These are phyloP conservation scores for Megathymus violae DNA, from an alignment of 1,140 invertebrate genomes.

Conservation along the genomic window DNA sequence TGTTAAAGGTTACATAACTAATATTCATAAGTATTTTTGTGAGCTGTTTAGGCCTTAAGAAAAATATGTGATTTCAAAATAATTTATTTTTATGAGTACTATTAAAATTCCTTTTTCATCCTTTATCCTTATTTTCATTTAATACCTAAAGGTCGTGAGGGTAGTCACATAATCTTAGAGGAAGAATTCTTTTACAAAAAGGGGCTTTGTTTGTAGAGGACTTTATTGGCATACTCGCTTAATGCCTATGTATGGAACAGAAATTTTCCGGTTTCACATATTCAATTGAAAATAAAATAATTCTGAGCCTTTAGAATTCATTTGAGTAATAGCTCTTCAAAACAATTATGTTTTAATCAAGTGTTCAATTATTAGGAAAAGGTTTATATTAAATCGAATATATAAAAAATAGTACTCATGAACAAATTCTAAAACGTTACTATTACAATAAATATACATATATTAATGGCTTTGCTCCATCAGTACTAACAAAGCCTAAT, in stretches of 20 bases:
- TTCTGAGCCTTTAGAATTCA: no score
- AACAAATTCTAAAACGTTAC: no score
- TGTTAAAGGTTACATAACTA: background rate
- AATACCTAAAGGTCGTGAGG: conserved; percentile 25
- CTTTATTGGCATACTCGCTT: conserved; percentile 14
- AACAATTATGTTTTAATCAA: no score
- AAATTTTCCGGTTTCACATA: conserved; percentile 5
- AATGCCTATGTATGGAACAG: conserved; percentile 3
- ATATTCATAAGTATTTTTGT: background rate
- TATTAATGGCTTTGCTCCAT: no score
- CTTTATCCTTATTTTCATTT: conserved; percentile 18
- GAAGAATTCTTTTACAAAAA: conserved; percentile 22
- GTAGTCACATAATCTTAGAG: conserved; percentile 25
- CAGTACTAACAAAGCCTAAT: no score
- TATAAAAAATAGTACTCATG: no score
- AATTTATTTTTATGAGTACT: conserved; percentile 11
- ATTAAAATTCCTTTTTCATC: conserved; percentile 13
- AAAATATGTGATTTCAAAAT: conserved; percentile 14
- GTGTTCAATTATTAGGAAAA: no score
- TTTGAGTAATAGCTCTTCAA: no score
- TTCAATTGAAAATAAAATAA: background rate
- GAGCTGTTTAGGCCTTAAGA: background rate
- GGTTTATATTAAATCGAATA: no score
- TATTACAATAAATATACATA: no score
- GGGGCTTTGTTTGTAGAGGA: conserved; percentile 25